A percentile compares a stretch with the other conserved stretches of the same genome.
Evolutionary conservation across 2,888 invertebrate species (phyloP).

Genomic region (Campoplex nolae): DNA sequence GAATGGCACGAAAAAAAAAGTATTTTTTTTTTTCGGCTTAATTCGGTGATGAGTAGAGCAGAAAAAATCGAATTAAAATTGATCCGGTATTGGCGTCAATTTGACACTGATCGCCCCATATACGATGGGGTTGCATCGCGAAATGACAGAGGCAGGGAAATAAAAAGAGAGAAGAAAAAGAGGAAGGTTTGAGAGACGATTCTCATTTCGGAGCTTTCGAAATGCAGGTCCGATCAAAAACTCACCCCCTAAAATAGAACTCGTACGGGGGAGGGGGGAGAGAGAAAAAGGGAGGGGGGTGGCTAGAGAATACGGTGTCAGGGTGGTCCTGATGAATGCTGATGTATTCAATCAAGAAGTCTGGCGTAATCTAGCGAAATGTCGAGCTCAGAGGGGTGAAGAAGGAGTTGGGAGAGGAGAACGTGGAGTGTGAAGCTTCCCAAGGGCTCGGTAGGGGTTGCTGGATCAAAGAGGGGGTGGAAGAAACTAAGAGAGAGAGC

Average conservation of each 20-base stretch:
- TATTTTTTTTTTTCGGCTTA: too few species aligned
- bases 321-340: slow-evolving; percentile 75
- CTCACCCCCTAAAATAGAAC: slow-evolving; percentile 49
- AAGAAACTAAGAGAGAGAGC: slow-evolving; percentile 29
- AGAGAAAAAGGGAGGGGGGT: not conserved
- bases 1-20: too few species aligned
- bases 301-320: slow-evolving; percentile 57
- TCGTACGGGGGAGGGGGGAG: slow-evolving; percentile 18
- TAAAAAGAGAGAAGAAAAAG: slow-evolving; percentile 35
- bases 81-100: too few species aligned
- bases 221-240: slow-evolving; percentile 50
- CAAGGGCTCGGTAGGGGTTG: slow-evolving; percentile 26
- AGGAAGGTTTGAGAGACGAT: not conserved
- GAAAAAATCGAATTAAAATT: too few species aligned
- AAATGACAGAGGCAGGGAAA: not conserved
- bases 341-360: slow-evolving; percentile 79
- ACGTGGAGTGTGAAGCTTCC: slow-evolving; percentile 45
- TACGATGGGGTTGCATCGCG: too few species aligned
- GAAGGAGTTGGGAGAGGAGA: slow-evolving; percentile 2
- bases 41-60: too few species aligned
- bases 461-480: not conserved
- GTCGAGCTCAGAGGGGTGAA: slow-evolving; percentile 70
- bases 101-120: too few species aligned
- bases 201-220: slow-evolving; percentile 28
- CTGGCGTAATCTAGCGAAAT: slow-evolving; percentile 78